These are phyloP conservation scores for Dryococelus australis DNA, from an alignment of 2,888 invertebrate genomes.

Conservation along the genomic window DNA sequence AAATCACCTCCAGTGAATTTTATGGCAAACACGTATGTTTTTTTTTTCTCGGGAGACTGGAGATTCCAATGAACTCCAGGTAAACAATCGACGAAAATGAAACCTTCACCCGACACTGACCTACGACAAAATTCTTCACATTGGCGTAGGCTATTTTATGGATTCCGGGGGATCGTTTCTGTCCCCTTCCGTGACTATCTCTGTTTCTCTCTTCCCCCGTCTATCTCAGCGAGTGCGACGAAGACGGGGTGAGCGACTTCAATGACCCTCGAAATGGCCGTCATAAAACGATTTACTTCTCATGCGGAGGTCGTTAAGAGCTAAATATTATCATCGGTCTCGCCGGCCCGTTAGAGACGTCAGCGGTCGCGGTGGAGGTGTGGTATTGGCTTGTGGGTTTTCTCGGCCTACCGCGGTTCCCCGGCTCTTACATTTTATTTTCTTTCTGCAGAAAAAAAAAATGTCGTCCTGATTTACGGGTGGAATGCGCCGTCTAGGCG, in stretches of 20 bases:
- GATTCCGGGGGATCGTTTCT: neutral
- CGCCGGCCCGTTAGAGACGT: neutral
- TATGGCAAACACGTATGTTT: no score
- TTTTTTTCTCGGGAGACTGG: no score
- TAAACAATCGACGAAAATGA: neutral
- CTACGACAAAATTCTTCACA: neutral
- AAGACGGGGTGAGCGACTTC: neutral
- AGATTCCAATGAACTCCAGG: no score
- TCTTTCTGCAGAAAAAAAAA: neutral
- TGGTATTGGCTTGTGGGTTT: no score
- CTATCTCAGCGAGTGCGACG: neutral
- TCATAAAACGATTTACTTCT: constrained; percentile 16
- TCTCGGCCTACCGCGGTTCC: neutral
- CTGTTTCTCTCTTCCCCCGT: neutral
- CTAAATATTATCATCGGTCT: neutral
- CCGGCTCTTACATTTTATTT: neutral
- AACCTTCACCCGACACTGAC: neutral
- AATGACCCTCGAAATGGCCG: constrained; percentile 1
- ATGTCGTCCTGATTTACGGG: neutral
- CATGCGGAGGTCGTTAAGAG: neutral
- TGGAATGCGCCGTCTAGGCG: neutral
- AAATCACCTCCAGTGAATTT: no score
- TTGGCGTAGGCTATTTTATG: neutral
- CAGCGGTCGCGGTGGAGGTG: neutral
- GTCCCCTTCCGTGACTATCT: neutral